Conservation (phyloP, 2,113 vertebrate genomes). For the Carettochelys insculpta region DNA sequence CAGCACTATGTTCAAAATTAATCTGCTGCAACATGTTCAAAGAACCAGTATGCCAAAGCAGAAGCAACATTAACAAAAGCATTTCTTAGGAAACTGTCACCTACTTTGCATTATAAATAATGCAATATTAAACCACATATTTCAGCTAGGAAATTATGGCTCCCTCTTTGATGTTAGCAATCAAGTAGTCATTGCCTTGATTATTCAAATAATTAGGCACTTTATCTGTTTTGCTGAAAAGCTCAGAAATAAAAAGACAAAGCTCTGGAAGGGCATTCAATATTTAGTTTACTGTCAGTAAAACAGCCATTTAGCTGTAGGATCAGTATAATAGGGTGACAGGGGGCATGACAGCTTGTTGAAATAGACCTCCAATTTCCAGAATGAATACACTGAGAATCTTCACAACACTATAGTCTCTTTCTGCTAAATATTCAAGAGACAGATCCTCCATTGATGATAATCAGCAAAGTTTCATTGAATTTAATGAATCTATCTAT, state of each 20-base stretch:
- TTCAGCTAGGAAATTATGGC: neutral
- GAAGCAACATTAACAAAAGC: neutral
- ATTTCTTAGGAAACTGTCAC: neutral
- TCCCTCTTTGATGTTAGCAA: slow-evolving; percentile 46
- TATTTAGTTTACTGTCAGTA: slow-evolving; percentile 55
- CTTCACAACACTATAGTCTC: neutral
- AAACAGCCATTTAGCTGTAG: slow-evolving; percentile 12
- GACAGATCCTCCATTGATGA: neutral
- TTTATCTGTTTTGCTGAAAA: slow-evolving; percentile 49
- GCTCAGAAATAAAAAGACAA: slow-evolving; percentile 24
- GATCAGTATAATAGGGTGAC: neutral
- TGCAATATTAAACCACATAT: slow-evolving; percentile 35
- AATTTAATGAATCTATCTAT: neutral
- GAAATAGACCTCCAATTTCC: slow-evolving; percentile 14
- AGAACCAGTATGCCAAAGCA: neutral
- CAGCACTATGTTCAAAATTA: neutral
- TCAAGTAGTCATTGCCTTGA: slow-evolving; percentile 60
- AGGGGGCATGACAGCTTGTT: neutral
- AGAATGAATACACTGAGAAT: neutral
- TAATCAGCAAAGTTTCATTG: neutral
- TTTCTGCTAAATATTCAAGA: neutral
- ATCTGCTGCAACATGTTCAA: neutral
- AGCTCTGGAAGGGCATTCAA: slow-evolving; percentile 27
- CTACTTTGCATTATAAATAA: slow-evolving; percentile 13
- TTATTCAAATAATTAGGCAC: slow-evolving; percentile 63